A percentile compares a stretch with the other conserved stretches of the same genome.
Evolutionary conservation across 2,888 invertebrate species (phyloP).

Genomic region (Allacma fusca): DNA sequence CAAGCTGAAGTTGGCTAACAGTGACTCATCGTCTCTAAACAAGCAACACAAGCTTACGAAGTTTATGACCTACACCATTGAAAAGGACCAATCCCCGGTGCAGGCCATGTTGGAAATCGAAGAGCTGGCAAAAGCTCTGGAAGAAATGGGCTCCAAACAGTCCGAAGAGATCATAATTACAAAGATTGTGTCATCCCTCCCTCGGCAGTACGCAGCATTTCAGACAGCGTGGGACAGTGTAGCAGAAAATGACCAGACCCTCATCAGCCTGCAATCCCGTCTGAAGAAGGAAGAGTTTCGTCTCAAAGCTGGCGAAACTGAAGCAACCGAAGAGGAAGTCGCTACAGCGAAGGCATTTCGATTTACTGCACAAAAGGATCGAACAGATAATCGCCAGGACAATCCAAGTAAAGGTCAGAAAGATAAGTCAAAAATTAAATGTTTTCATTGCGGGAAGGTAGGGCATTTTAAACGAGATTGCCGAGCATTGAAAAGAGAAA

Average conservation of each 20-base stretch:
- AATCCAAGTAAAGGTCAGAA: no score
- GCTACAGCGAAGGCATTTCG: no score
- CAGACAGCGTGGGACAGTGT: conserved; percentile 29
- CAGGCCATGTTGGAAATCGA: not conserved
- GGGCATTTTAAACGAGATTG: no score
- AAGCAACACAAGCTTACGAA: conserved; percentile 14
- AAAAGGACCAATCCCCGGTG: not conserved
- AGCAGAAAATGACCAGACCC: not conserved
- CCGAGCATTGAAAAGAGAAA: no score
- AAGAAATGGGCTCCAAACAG: conserved; percentile 3
- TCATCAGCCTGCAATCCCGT: no score
- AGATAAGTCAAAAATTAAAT: no score
- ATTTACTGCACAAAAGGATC: no score
- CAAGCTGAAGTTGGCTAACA: not conserved
- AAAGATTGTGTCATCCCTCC: conserved; percentile 19
- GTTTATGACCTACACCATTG: conserved; percentile 9
- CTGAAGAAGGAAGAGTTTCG: no score
- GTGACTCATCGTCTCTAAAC: not conserved
- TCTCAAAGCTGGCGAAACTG: no score
- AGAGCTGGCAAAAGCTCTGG: not conserved
- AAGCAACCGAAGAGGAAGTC: no score
- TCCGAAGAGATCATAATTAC: not conserved
- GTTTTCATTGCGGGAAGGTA: no score
- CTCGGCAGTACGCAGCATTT: not conserved
- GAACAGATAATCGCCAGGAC: no score